Percentiles rank a stretch among this genome's conserved stretches.
phyloP scores from a whole-genome alignment of 2,113 vertebrate species.

The Epinephelus fuscoguttatus region DNA sequence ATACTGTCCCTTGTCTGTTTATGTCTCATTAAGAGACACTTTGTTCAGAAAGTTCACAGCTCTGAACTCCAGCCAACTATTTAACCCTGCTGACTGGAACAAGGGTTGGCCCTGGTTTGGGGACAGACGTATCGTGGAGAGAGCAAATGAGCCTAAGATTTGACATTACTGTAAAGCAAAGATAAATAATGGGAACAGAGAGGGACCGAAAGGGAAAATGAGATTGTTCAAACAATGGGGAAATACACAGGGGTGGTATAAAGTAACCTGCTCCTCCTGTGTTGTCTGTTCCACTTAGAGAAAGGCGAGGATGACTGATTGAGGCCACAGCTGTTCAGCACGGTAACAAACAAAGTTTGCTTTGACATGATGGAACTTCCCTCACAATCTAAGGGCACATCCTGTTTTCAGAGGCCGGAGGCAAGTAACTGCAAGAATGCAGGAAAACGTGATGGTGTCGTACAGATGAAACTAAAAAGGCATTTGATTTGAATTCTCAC shows the following conservation, averaged over 20 bases:
- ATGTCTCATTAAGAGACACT: conserved; percentile 67
- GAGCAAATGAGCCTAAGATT: conserved; percentile 47
- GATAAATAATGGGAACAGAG: conserved; percentile 25
- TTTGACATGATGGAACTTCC: conserved; percentile 67
- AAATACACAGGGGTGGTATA: conserved; percentile 36
- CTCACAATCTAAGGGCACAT: conserved; percentile 55
- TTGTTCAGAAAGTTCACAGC: conserved; percentile 54
- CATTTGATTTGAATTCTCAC: not conserved
- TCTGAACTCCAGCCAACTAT: conserved; percentile 63
- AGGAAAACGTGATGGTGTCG: conserved; percentile 36
- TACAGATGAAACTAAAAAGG: conserved; percentile 45
- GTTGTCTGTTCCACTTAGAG: conserved; percentile 69
- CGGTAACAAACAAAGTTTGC: conserved; percentile 67
- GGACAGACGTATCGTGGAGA: not conserved
- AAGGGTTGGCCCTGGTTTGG: not conserved
- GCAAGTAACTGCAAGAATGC: conserved; percentile 43
- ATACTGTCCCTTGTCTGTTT: conserved; percentile 60
- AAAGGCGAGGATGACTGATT: conserved; percentile 71
- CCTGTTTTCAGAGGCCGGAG: conserved; percentile 64
- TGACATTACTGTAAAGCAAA: conserved; percentile 39
- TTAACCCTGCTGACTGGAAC: conserved; percentile 51
- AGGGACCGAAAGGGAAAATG: conserved; percentile 31
- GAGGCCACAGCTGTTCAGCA: conserved; percentile 75
- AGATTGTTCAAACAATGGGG: conserved; percentile 37
- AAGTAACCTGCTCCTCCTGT: conserved; percentile 59